Evolutionary conservation across 92 coral and sea anemone species (phyloP).

Genomic region (Bergia puertoricense): DNA sequence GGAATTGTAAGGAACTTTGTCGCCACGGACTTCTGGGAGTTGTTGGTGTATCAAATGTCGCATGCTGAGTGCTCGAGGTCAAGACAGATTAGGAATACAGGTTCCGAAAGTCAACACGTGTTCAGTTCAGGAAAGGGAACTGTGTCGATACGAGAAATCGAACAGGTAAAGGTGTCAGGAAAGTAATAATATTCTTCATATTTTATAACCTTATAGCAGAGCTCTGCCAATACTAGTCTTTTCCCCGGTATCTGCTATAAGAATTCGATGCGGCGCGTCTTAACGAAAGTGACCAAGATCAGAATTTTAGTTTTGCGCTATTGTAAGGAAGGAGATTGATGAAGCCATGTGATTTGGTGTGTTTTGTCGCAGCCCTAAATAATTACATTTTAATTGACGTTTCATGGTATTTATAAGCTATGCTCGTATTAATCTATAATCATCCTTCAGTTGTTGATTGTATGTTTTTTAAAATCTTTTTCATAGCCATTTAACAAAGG

Average conservation of each 20-base stretch:
- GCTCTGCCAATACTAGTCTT: not conserved
- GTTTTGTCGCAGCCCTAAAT: too few species aligned
- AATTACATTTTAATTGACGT: too few species aligned
- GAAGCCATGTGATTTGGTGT: too few species aligned
- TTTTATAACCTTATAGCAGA: not conserved
- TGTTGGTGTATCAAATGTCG: constrained; percentile 23
- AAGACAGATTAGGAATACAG: not conserved
- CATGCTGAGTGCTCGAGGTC: constrained; percentile 26
- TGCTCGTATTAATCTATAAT: too few species aligned
- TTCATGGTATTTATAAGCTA: too few species aligned
- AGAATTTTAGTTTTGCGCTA: too few species aligned
- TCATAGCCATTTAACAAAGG: too few species aligned
- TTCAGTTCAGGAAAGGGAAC: constrained; percentile 35
- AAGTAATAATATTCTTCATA: not conserved
- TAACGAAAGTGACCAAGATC: too few species aligned
- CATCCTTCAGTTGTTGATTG: too few species aligned
- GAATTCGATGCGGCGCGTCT: not conserved
- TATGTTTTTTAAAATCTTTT: too few species aligned
- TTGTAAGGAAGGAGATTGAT: too few species aligned
- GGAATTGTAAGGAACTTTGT: constrained; percentile 18
- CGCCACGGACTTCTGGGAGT: constrained; percentile 34
- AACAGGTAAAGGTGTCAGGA: constrained; percentile 42
- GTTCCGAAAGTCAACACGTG: not conserved
- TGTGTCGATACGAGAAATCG: constrained; percentile 55
- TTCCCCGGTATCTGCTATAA: not conserved